These are phyloP conservation scores for Caenorhabditis afra DNA, from an alignment of 2,888 invertebrate species.

Conservation along the genomic window DNA sequence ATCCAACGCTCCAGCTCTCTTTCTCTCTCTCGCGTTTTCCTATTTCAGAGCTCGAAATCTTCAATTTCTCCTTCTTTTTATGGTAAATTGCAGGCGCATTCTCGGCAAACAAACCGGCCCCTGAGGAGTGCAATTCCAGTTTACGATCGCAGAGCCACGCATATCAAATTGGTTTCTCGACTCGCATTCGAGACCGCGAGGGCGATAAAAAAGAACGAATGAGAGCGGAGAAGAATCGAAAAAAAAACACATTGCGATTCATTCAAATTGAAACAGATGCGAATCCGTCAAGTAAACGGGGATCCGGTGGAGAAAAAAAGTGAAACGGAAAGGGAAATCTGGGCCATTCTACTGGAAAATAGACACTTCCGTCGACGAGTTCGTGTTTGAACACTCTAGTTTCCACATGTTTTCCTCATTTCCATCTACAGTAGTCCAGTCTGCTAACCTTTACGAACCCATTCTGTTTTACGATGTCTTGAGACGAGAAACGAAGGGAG, in stretches of 20 bases:
- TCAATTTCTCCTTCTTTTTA: constrained; percentile 29
- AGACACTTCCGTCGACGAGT: constrained; percentile 26
- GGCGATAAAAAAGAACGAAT: constrained; percentile 25
- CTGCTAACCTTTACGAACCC: background rate
- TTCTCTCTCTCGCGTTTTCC: background rate
- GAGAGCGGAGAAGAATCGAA: constrained; percentile 3
- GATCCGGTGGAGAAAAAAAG: background rate
- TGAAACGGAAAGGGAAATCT: constrained; percentile 10
- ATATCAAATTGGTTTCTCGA: constrained; percentile 35
- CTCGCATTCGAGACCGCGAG: background rate
- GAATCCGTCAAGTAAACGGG: background rate
- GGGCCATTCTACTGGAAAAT: constrained; percentile 30
- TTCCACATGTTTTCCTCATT: constrained; percentile 4
- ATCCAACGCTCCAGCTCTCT: constrained; percentile 25
- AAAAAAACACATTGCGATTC: constrained; percentile 11
- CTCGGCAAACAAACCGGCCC: constrained; percentile 26
- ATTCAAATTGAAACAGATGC: constrained; percentile 41
- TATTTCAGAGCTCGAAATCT: constrained; percentile 9
- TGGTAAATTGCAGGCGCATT: constrained; percentile 1
- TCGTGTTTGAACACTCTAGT: constrained; percentile 18
- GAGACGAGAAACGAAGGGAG: too few relatives aligned
- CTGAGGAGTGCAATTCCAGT: constrained; percentile 24
- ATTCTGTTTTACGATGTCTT: background rate
- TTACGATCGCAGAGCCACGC: constrained; percentile 19
- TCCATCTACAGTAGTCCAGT: too few relatives aligned